Percentiles rank a stretch among this genome's conserved stretches.
Evolutionary conservation across 2,113 vertebrate species (phyloP).

Genomic region (Pseudorasbora parva): DNA sequence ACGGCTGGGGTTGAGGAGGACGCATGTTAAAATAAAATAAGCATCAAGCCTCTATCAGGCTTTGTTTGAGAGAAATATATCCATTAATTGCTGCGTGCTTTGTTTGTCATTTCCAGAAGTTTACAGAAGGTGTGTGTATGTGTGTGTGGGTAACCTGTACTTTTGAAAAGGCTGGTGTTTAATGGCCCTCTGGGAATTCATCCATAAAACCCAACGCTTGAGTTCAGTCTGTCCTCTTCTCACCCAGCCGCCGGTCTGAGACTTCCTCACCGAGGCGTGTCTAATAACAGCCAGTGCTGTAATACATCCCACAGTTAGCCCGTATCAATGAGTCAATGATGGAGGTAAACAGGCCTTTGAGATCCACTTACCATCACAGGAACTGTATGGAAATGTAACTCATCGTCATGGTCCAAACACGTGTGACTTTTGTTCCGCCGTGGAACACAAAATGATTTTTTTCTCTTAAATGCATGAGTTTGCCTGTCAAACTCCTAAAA

Average conservation of each 20-base stretch:
- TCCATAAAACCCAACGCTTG: conserved; percentile 5
- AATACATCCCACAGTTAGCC: not conserved
- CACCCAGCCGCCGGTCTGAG: not conserved
- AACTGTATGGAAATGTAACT: conserved; percentile 7
- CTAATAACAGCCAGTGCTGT: conserved; percentile 14
- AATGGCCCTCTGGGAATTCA: not conserved
- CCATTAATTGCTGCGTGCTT: not conserved
- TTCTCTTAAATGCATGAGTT: not conserved
- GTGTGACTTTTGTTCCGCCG: not conserved
- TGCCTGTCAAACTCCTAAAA: not conserved
- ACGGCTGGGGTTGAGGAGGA: not conserved
- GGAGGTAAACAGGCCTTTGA: not conserved
- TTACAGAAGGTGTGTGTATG: conserved; percentile 23
- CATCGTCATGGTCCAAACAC: not conserved
- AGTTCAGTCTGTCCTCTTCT: not conserved
- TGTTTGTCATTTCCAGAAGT: conserved; percentile 1
- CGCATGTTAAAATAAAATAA: conserved; percentile 6
- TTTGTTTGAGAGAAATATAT: conserved; percentile 4
- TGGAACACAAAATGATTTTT: too few species aligned
- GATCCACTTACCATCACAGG: not conserved
- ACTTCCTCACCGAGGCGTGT: not conserved
- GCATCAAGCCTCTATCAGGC: not conserved
- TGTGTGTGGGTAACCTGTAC: not conserved
- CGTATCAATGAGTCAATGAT: conserved; percentile 15
- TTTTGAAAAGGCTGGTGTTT: not conserved